phyloP scores from a whole-genome alignment of 64 coral and sea anemone genomes.

The Pocillopora verrucosa region DNA sequence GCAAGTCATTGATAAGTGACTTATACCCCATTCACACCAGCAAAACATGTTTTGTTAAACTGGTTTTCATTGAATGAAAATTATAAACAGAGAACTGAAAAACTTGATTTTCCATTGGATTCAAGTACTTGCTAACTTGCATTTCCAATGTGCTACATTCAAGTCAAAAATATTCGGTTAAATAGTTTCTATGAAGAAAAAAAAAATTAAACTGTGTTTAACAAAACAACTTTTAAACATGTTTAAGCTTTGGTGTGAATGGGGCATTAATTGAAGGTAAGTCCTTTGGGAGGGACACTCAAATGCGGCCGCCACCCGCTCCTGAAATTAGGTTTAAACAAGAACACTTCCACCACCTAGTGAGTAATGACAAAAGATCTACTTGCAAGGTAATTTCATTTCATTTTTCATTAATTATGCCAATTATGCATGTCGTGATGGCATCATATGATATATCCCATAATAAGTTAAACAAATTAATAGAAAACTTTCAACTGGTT shows the following conservation, averaged over 20 bases:
- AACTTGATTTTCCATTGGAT: no score
- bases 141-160: no score
- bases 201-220: no score
- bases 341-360: slow-evolving; percentile 18
- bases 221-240: no score
- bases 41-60: no score
- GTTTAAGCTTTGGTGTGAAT: no score
- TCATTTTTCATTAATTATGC: not conserved
- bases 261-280: slow-evolving; percentile 13
- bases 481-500: not conserved
- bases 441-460: slow-evolving; percentile 19
- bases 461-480: slow-evolving; percentile 6
- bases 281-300: not conserved
- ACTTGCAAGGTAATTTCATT: slow-evolving; percentile 17
- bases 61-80: no score
- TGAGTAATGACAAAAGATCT: slow-evolving; percentile 18
- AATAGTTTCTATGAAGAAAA: no score
- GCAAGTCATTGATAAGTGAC: slow-evolving; percentile 35
- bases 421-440: slow-evolving; percentile 1
- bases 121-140: no score
- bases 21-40: no score
- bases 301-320: not conserved
- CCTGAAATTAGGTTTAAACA: not conserved
- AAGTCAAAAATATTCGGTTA: no score
- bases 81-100: no score